Conservation (phyloP, 1,140 invertebrate species). For the Drosophila mojavensis region DNA sequence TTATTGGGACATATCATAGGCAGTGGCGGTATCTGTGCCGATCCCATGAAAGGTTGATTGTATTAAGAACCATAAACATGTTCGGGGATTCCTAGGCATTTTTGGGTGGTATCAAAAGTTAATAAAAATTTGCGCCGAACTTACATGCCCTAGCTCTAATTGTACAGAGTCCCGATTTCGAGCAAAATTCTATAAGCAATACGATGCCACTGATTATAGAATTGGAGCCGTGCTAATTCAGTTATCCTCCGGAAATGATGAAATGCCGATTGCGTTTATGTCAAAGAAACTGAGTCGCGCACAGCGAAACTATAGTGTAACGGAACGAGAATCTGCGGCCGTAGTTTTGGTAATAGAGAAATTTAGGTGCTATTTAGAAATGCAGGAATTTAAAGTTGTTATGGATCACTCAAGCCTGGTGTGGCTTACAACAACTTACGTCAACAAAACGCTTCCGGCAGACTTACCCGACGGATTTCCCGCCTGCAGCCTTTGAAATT, state of each 20-base stretch:
- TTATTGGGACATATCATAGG: slow-evolving; percentile 24
- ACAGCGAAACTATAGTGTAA: neutral
- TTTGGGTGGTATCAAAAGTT: slow-evolving; percentile 23
- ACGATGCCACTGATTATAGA: neutral
- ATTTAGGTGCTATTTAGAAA: neutral
- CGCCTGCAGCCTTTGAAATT: neutral
- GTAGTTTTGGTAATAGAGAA: neutral
- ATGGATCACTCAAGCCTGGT: neutral
- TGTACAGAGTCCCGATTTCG: neutral
- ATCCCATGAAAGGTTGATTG: neutral
- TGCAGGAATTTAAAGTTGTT: neutral
- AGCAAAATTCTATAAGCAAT: neutral
- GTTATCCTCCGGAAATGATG: neutral
- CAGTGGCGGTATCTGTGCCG: slow-evolving; percentile 6
- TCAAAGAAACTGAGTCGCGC: neutral
- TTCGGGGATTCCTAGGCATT: slow-evolving; percentile 8
- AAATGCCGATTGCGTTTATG: neutral
- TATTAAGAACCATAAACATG: slow-evolving; percentile 11
- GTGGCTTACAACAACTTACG: neutral
- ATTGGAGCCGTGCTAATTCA: neutral
- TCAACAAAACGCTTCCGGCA: neutral
- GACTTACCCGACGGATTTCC: neutral
- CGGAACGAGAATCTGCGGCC: neutral
- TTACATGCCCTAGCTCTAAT: neutral
- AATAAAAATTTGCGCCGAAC: neutral